Evolutionary conservation across 37 sponge, comb jelly and placozoan species (phyloP), one percentile per base, ranked within the genome.

Genomic region (Tethya wilhelma): DNA sequence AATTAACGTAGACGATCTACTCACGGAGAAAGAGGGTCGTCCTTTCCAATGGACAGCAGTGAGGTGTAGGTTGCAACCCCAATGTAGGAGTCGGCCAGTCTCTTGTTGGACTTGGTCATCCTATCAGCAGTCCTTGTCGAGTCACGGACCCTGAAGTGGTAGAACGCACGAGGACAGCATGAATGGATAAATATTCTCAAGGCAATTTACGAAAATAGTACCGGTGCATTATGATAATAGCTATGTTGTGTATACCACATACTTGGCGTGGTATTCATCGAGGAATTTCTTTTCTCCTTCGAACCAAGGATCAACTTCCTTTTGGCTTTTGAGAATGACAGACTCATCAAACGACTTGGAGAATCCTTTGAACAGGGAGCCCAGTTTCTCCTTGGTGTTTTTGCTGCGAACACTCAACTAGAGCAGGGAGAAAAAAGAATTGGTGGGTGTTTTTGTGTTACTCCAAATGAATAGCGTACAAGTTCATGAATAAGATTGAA

Each of bases 341-440:
- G 75, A 86, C 62, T 95, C 98, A 80, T 98, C 98, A 59, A 95
- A 71, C 30, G 74, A 87, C 90, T 98, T 98, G 26, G 94, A 86
- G 67, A 98, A 75, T 39, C 88, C 89, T 67, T 98, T 98, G 44
- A 86, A 90, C 62, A 98, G 59, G 6, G 86, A 74, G 38, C 96
- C 96, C 9, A 98, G 64, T 34, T 74, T 88, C 55, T 98, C 98
- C 12, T 83, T 72, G 29, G 94, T 91, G 90, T 95, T 98, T 80
- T 98, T 98, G 25, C 64, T 78, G 23, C 95, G 74, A 0, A 95
- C 92, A 45, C 82, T 85, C 73, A 98, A 66, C 98, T 98, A 72
- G 38, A 91, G 32, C 33, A 25, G 64, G 22, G 8, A 72, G 29
- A 58, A 0, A 37, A 68, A 44, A 7, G 8, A 56, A 23, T 41